Evolutionary conservation across 2,888 invertebrate genomes (phyloP).

Genomic region (Lycophotia porphyrea): DNA sequence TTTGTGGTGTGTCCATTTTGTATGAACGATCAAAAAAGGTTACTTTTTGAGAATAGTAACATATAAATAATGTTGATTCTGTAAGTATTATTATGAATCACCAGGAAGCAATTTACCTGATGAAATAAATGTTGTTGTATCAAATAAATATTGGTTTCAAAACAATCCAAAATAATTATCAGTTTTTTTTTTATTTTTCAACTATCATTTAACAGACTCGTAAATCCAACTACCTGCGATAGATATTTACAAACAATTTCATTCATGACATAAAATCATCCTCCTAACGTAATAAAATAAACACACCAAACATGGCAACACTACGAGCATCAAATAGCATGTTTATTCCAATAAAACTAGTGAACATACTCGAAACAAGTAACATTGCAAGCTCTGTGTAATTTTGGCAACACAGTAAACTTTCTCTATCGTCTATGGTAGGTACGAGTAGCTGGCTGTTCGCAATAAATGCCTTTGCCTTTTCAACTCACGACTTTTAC

Average conservation of each 20-base stretch:
- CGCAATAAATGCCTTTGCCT: slow-evolving; percentile 50
- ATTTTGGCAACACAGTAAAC: slow-evolving; percentile 57
- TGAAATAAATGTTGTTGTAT: background rate
- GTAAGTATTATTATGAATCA: background rate
- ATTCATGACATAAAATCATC: background rate
- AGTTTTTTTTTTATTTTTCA: too few relatives aligned
- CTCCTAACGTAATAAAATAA: slow-evolving; percentile 12
- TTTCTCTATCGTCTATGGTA: slow-evolving; percentile 53
- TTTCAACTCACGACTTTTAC: slow-evolving; percentile 38
- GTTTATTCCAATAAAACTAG: slow-evolving; percentile 59
- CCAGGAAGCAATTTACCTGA: background rate
- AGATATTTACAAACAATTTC: background rate
- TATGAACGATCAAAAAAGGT: background rate
- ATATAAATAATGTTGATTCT: background rate
- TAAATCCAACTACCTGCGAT: background rate
- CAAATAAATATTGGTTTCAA: background rate
- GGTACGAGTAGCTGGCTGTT: slow-evolving; percentile 42
- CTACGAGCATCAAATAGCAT: slow-evolving; percentile 25
- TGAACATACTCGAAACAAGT: slow-evolving; percentile 54
- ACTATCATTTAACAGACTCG: background rate
- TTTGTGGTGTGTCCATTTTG: background rate
- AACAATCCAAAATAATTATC: background rate
- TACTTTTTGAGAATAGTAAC: background rate
- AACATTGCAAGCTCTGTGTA: slow-evolving; percentile 52
- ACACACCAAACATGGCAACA: slow-evolving; percentile 14